A percentile compares a stretch with the other conserved stretches of the same genome.
phyloP scores from a whole-genome alignment of 2,888 invertebrate species.

The Brenthis ino region DNA sequence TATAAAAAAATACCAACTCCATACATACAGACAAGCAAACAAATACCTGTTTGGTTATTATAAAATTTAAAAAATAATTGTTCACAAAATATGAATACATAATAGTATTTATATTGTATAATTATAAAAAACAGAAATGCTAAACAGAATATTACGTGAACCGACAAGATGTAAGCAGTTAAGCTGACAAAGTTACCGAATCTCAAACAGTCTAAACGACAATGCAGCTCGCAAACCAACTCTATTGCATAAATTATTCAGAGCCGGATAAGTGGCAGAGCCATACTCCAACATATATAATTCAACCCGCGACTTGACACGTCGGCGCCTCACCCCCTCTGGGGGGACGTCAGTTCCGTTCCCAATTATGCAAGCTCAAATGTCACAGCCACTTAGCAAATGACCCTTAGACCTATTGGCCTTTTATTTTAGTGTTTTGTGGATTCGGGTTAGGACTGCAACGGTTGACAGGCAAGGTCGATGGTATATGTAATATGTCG shows the following conservation, averaged over 20 bases:
- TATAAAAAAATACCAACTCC: no score
- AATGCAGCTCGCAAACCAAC: constrained; percentile 50
- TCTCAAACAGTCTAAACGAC: constrained; percentile 26
- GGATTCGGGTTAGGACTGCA: constrained; percentile 61
- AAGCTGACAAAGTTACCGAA: constrained; percentile 18
- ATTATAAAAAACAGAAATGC: no score
- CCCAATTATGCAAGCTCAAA: constrained; percentile 80
- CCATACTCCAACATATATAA: constrained; percentile 75
- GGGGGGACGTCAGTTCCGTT: constrained; percentile 67
- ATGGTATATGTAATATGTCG: constrained; percentile 12
- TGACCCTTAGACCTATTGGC: constrained; percentile 81
- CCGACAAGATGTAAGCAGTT: not conserved
- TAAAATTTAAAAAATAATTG: no score
- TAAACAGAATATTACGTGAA: no score
- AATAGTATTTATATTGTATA: no score
- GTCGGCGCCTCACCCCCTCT: constrained; percentile 68
- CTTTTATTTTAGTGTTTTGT: constrained; percentile 69
- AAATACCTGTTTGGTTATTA: no score
- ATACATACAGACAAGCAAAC: no score
- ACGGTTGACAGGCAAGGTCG: constrained; percentile 46
- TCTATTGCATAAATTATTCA: constrained; percentile 73
- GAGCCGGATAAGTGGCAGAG: constrained; percentile 72
- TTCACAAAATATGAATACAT: no score
- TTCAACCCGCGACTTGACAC: constrained; percentile 77
- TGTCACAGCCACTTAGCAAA: constrained; percentile 72